Evolutionary conservation across 2,888 invertebrate species (phyloP).

Genomic region (Gryllus longicercus): DNA sequence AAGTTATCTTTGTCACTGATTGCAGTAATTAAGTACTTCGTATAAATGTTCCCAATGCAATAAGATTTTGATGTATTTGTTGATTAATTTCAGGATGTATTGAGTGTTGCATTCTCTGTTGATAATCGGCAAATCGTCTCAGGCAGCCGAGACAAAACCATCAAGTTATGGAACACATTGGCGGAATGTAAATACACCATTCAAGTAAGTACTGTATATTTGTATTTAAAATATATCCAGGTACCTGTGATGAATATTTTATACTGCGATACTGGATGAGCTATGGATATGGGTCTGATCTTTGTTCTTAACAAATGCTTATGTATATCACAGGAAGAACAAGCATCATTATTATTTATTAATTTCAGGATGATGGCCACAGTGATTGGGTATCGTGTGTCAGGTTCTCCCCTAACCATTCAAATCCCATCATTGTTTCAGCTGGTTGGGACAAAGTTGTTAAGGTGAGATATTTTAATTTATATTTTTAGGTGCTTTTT

Average conservation of each 20-base stretch:
- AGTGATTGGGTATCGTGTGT: conserved; percentile 63
- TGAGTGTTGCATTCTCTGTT: conserved; percentile 63
- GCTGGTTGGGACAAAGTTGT: conserved; percentile 62
- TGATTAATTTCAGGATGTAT: conserved; percentile 50
- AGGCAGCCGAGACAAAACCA: conserved; percentile 60
- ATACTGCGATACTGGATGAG: too few relatives aligned
- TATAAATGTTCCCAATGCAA: neutral
- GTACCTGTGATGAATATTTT: too few relatives aligned
- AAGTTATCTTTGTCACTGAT: neutral
- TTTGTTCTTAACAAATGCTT: too few relatives aligned
- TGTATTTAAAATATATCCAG: too few relatives aligned
- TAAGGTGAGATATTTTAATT: conserved; percentile 53
- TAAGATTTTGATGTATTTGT: neutral
- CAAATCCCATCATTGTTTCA: conserved; percentile 62
- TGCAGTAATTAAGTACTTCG: conserved; percentile 20
- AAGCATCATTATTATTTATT: neutral
- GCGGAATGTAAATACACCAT: conserved; percentile 66
- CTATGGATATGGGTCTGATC: too few relatives aligned
- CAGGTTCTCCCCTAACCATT: conserved; percentile 60
- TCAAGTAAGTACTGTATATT: conserved; percentile 49
- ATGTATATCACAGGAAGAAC: neutral
- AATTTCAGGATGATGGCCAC: conserved; percentile 50
- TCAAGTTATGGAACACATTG: conserved; percentile 65
- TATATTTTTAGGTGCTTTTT: conserved; percentile 43
- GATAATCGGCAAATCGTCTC: conserved; percentile 66